Evolutionary conservation across 23 tunicate genomes (phyloP).

Genomic region (Ciona savignyi): DNA sequence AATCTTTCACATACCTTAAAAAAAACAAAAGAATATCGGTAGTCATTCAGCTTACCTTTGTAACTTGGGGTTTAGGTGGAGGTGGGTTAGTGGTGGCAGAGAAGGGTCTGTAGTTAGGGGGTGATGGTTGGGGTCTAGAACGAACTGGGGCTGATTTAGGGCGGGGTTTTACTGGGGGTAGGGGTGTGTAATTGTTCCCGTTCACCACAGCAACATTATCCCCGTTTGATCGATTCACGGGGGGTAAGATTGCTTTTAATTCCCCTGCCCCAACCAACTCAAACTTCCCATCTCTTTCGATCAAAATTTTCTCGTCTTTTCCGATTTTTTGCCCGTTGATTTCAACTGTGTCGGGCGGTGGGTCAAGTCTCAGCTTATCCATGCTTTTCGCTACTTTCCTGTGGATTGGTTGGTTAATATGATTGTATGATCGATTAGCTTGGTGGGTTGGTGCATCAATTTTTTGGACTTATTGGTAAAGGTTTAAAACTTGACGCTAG

Average conservation of each 20-base stretch:
- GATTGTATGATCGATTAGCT: too few species aligned
- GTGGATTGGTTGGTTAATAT: too few species aligned
- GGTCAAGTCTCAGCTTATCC: not conserved
- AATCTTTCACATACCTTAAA: too few species aligned
- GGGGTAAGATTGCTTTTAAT: conserved; percentile 52
- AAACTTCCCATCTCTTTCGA: conserved; percentile 84
- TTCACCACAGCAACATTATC: conserved; percentile 7
- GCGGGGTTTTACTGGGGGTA: conserved; percentile 23
- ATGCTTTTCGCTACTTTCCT: conserved; percentile 5
- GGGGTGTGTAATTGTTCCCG: not conserved
- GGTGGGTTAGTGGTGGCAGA: conserved; percentile 7
- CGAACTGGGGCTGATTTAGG: conserved; percentile 40
- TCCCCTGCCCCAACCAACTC: conserved; percentile 73
- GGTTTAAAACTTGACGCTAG: too few species aligned
- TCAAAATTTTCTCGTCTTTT: conserved; percentile 71
- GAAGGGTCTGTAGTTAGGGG: conserved; percentile 2
- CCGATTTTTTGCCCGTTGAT: conserved; percentile 69
- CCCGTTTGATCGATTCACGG: not conserved
- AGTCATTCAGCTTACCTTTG: too few species aligned
- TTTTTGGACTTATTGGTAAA: too few species aligned
- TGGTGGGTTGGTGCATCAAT: too few species aligned
- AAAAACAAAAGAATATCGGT: too few species aligned
- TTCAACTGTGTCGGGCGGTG: conserved; percentile 29
- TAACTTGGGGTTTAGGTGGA: not conserved
- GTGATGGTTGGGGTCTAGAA: conserved; percentile 12